A percentile compares a stretch with the other conserved stretches of the same genome.
phyloP scores from a whole-genome alignment of 2,888 invertebrate species.

The Tetragnatha montana region DNA sequence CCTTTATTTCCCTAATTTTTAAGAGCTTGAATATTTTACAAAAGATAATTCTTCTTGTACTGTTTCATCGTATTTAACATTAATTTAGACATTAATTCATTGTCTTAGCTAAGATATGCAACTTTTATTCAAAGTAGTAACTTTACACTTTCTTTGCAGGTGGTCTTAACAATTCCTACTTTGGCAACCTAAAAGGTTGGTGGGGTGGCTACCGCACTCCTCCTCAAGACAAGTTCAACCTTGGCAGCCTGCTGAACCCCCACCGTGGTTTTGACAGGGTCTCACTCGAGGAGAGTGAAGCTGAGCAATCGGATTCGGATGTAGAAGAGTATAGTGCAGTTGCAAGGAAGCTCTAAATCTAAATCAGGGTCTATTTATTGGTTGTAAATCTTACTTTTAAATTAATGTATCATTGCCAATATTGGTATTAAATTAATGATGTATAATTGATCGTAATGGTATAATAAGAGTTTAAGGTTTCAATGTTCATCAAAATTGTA shows the following conservation, averaged over 20 bases:
- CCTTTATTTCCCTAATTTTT: too few relatives aligned
- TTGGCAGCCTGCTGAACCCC: slow-evolving; percentile 79
- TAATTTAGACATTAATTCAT: too few relatives aligned
- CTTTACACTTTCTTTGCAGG: slow-evolving; percentile 28
- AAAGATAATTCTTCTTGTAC: too few relatives aligned
- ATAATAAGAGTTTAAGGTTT: neutral
- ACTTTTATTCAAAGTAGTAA: neutral
- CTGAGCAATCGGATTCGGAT: slow-evolving; percentile 74
- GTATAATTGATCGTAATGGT: neutral
- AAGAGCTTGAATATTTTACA: too few relatives aligned
- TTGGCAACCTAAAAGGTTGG: slow-evolving; percentile 70
- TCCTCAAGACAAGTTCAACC: slow-evolving; percentile 68
- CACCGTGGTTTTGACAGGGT: slow-evolving; percentile 81
- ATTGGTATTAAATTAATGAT: neutral
- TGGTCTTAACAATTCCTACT: slow-evolving; percentile 64
- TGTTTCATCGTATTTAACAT: too few relatives aligned
- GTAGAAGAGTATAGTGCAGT: slow-evolving; percentile 72
- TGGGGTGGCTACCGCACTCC: slow-evolving; percentile 70
- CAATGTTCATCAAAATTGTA: too few relatives aligned
- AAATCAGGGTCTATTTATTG: neutral
- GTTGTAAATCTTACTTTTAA: neutral
- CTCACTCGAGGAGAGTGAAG: slow-evolving; percentile 83
- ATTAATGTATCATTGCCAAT: neutral
- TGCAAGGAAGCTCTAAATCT: slow-evolving; percentile 64
- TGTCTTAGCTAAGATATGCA: too few relatives aligned